phyloP scores from a whole-genome alignment of 64 coral and sea anemone species.

The Montipora capricornis region DNA sequence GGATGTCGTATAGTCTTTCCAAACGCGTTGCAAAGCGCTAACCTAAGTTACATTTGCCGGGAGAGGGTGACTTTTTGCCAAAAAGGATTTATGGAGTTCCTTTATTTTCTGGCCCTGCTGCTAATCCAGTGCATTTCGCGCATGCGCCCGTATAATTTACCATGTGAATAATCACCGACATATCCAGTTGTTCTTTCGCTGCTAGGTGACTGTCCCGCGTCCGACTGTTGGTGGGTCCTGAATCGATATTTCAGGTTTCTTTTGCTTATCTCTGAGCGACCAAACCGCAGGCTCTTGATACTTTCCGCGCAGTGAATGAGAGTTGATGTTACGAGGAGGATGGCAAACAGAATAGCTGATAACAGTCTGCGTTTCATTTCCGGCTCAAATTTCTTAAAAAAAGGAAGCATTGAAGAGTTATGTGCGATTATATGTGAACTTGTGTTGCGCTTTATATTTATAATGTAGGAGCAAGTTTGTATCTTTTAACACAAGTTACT shows the following conservation, averaged over 20 bases:
- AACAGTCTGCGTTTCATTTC: constrained; percentile 14
- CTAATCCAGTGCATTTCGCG: too few species aligned
- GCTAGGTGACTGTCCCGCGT: background rate
- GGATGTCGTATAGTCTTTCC: too few species aligned
- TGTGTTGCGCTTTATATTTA: too few species aligned
- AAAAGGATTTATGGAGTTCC: too few species aligned
- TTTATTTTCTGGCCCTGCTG: too few species aligned
- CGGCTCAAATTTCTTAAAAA: background rate
- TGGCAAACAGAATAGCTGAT: background rate
- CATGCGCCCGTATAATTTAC: background rate
- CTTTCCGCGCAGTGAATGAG: constrained; percentile 3
- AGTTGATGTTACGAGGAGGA: background rate
- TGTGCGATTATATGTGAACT: too few species aligned
- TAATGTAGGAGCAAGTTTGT: too few species aligned
- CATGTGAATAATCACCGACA: background rate
- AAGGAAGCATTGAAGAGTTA: background rate
- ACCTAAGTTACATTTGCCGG: too few species aligned
- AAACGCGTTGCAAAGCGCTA: too few species aligned
- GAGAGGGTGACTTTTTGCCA: too few species aligned
- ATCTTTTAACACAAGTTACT: too few species aligned
- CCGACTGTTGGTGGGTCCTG: background rate
- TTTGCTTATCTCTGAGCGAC: background rate
- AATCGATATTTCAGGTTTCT: background rate
- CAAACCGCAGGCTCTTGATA: background rate
- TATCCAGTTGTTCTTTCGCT: background rate